Evolutionary conservation across 2,113 vertebrate genomes (phyloP).

Genomic region (Ramphastos sulfuratus): DNA sequence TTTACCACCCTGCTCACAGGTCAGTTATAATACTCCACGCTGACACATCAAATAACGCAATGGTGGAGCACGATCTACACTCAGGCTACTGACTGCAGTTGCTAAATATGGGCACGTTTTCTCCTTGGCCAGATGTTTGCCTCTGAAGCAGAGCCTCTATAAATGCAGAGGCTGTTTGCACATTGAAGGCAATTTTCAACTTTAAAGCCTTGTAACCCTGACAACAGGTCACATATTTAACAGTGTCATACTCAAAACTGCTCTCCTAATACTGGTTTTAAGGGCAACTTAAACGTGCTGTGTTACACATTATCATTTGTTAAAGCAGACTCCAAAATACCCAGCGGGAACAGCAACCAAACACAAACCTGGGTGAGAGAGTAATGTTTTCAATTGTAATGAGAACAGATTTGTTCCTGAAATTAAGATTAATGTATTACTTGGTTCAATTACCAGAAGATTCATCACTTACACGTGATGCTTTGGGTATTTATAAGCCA

Average conservation of each 20-base stretch:
- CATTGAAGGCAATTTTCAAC: neutral
- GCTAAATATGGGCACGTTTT: neutral
- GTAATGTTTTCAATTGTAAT: neutral
- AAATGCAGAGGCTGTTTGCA: neutral
- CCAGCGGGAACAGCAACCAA: neutral
- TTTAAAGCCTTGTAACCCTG: neutral
- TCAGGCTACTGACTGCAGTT: neutral
- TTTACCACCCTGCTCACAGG: neutral
- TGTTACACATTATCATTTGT: neutral
- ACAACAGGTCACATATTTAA: neutral
- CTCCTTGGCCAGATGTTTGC: neutral
- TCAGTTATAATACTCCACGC: no score
- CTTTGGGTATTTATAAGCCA: neutral
- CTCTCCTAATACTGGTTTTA: neutral
- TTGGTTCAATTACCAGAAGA: neutral
- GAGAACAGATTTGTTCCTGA: neutral
- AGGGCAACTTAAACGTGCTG: neutral
- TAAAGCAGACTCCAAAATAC: neutral
- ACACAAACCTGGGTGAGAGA: neutral
- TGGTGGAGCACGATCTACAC: fast-evolving
- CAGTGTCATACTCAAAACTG: neutral
- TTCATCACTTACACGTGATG: neutral
- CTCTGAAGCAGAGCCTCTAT: neutral
- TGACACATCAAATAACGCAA: no score
- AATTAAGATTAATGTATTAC: neutral